Evolutionary conservation across 2,797 vertebrate species (phyloP).

Genomic region (Prunella strophiata): DNA sequence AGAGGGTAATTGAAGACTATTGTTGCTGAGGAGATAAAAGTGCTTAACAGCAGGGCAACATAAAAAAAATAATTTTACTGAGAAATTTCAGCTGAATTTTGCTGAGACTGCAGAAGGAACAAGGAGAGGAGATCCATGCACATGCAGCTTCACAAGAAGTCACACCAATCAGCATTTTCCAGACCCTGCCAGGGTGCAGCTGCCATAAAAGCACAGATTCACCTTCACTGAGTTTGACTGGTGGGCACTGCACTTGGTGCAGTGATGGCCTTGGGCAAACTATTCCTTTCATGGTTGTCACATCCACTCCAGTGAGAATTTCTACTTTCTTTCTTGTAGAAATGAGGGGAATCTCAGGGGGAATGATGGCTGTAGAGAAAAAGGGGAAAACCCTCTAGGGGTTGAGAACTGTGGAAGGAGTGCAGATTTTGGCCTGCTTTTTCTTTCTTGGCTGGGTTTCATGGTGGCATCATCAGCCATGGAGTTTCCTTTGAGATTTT

Average conservation of each 20-base stretch:
- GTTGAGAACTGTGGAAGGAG: not conserved
- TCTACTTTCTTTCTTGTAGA: not conserved
- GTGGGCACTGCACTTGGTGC: not conserved
- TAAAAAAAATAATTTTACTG: not conserved
- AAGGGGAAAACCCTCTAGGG: not conserved
- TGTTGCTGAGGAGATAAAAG: not conserved
- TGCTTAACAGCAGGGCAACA: not conserved
- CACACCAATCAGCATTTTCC: not conserved
- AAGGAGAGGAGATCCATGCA: not conserved
- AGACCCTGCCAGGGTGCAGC: not conserved
- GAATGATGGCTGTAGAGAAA: not conserved
- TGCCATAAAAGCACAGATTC: not conserved
- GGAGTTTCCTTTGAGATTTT: not conserved
- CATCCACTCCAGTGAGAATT: not conserved
- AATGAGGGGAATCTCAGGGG: not conserved
- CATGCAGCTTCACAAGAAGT: not conserved
- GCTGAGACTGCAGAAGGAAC: not conserved
- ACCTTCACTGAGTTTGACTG: not conserved
- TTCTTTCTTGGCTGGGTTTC: not conserved
- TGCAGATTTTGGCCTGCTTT: not conserved
- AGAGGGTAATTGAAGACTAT: not conserved
- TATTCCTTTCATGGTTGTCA: not conserved
- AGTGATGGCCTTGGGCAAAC: not conserved
- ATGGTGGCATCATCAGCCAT: fast-evolving
- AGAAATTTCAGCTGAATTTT: not conserved